Base-by-base conservation (phyloP, 2,797 vertebrate species). In the Emys orbicularis region DNA sequence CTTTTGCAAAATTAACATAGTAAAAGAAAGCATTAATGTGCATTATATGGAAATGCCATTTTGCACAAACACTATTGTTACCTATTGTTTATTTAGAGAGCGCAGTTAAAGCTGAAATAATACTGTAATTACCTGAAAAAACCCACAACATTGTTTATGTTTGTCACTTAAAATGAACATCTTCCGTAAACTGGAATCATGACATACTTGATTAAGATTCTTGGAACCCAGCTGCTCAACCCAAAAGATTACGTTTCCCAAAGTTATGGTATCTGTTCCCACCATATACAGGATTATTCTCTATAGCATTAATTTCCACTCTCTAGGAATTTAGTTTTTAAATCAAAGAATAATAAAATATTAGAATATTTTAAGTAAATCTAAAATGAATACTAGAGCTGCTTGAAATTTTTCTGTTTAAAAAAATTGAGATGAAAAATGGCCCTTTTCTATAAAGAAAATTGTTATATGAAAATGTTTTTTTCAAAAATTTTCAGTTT, bases 221-320 rank as follows among this genome's bases (percentile, higher is more conserved):
- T 25, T 84, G 65, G 88, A 86, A 84, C 5, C 80, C 19, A 3
- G 27, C 76, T 65, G 0, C 25, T 53, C 19, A 53, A 12, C 50
- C 34, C 31, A n/a, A 79, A 52, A 34, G n/a, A 31, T 49, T 77
- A 47, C 81, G 0, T 0, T 44, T 18, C 16, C 1, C 1, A 4
- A 74, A 44, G 0, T 0, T 0, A 8, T 37, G 15, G 13, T 83
- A 56, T 68, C 76, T 37, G 61, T 47, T 1, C 19, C 50, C 25
- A 19, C 2, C 13, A 7, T 80, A 74, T 68, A 47, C 18, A 76
- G 10, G 5, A 0, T 93, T 34, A 61, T 34, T 34, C 15, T 34
- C 6, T 34, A 61, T 31, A 61, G 31, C 15, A 61, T 61, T 61
- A 61, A 61, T 61, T 61, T 34, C 12, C 13, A 34, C 13, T 0